phyloP scores from a whole-genome alignment of 2,888 invertebrate genomes.

The Asteroscopus sphinx region DNA sequence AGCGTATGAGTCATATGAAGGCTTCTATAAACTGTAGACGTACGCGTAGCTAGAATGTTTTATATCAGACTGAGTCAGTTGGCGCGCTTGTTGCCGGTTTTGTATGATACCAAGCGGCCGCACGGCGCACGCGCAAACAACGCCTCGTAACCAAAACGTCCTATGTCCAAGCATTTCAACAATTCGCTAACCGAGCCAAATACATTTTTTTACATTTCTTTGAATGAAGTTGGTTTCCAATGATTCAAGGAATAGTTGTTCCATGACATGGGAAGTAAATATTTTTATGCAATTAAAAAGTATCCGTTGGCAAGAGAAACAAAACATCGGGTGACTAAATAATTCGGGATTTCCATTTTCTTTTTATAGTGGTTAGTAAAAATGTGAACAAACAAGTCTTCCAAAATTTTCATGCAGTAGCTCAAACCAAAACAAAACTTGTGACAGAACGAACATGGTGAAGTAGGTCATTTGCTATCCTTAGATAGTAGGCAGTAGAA shows the following conservation, averaged over 20 bases:
- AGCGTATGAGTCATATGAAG: constrained; percentile 83
- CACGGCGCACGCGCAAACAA: constrained; percentile 83
- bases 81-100: constrained; percentile 83
- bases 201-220: constrained; percentile 69
- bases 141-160: constrained; percentile 67
- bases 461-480: constrained; percentile 66
- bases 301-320: constrained; percentile 64
- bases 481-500: constrained; percentile 57
- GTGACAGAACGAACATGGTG: constrained; percentile 51
- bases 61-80: constrained; percentile 88
- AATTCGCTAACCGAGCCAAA: constrained; percentile 83
- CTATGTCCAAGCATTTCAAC: constrained; percentile 77
- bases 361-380: constrained; percentile 33
- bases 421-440: constrained; percentile 28
- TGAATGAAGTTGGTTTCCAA: constrained; percentile 66
- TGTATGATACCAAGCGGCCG: constrained; percentile 78
- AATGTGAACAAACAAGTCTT: constrained; percentile 24
- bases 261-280: constrained; percentile 70
- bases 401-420: constrained; percentile 19
- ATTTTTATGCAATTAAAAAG: constrained; percentile 57
- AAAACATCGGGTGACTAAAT: constrained; percentile 52
- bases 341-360: constrained; percentile 52
- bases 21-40: constrained; percentile 76
- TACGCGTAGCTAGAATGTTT: constrained; percentile 85
- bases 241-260: constrained; percentile 84